Base-by-base conservation (phyloP, 2,797 vertebrate species). In the Enteromius treurensis region DNA sequence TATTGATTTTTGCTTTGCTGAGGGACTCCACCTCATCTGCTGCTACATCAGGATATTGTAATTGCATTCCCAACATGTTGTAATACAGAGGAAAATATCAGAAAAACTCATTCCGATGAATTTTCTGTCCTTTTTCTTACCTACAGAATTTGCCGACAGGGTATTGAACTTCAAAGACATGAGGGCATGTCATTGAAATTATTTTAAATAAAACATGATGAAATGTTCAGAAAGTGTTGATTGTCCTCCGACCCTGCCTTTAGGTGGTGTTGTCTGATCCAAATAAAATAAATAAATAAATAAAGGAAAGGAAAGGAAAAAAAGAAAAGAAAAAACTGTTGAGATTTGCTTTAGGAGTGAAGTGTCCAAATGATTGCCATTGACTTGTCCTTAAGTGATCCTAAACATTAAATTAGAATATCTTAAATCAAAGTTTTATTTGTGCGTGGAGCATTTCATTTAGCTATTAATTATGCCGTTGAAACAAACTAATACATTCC, bases 141-240 rank as follows among this genome's bases (percentile, higher is more conserved):
- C 11, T 45, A 42, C 40, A 45, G 42, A 45, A 45, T 45, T 64
- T 79, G 26, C 73, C 51, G 55, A 69, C 40, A 51, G 53, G 21
- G 47, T 47, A 75, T 75, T 42, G 69, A 81, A 68, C 40, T 42
- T 42, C 40, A 10, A 10, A 47, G 42, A 80, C 70, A 77, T 29
- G 55, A 85, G 23, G 15, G 14, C 47, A 80, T 58, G 9, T 62
- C 71, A 62, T 29, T 67, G 40, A 64, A 71, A 67, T 45, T 73
- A 55, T 67, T 67, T 73, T 40, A 76, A 84, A 80, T 81, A 75
- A 84, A 83, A 85, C 78, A 69, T 37, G 14, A 37, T 29, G 69
- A 37, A 45, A 75, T 69, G 19, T 40, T 74, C 51, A 23, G 51
- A 40, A 37, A 65, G 29, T 34, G 19, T 51, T 49, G 65, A 19